Evolutionary conservation across 2,888 invertebrate genomes (phyloP).

Genomic region (Portevinia maculata): DNA sequence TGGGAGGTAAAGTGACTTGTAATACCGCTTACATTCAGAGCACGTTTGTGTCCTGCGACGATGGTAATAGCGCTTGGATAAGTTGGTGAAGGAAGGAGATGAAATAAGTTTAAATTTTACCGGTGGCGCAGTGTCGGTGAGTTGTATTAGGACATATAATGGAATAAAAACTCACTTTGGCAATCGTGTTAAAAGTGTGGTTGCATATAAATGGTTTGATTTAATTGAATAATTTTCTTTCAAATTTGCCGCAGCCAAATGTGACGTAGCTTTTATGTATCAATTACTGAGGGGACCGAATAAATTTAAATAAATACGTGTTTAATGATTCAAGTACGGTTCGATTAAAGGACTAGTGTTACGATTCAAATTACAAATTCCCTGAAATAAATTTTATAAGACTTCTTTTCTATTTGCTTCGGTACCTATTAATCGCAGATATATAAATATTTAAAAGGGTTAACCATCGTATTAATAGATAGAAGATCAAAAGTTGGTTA

Average conservation of each 20-base stretch:
- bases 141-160: conserved; percentile 47
- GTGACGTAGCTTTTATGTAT: conserved; percentile 31
- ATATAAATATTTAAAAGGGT: too few species aligned
- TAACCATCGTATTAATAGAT: too few species aligned
- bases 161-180: background rate
- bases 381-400: too few species aligned
- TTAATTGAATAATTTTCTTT: conserved; percentile 21
- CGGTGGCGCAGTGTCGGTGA: background rate
- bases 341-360: background rate
- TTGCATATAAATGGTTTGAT: conserved; percentile 54
- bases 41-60: conserved; percentile 70
- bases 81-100: conserved; percentile 11
- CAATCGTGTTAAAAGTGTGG: conserved; percentile 61
- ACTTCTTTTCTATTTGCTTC: too few species aligned
- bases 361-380: too few species aligned
- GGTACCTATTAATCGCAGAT: too few species aligned
- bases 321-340: conserved; percentile 8
- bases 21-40: conserved; percentile 34
- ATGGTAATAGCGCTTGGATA: conserved; percentile 24
- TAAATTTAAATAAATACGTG: conserved; percentile 1
- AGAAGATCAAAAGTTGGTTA: too few species aligned
- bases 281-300: conserved; percentile 33
- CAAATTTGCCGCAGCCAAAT: conserved; percentile 24
- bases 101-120: conserved; percentile 26
- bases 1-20: conserved; percentile 11